A percentile compares a stretch with the other conserved stretches of the same genome.
Evolutionary conservation across 2,888 invertebrate species (phyloP).

Genomic region (Eilema griseolum): DNA sequence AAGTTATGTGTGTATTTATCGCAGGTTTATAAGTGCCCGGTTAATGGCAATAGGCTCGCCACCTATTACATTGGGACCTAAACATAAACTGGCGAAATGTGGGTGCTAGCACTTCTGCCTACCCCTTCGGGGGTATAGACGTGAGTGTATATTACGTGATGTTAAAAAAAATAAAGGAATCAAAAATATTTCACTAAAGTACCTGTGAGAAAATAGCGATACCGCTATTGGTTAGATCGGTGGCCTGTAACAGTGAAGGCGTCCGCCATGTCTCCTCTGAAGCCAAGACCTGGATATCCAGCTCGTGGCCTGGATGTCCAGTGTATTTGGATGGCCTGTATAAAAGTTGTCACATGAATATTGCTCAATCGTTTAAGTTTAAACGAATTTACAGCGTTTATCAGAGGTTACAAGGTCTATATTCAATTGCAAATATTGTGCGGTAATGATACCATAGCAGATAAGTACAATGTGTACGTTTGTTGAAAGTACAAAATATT

Average conservation of each 20-base stretch:
- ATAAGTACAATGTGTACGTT: neutral
- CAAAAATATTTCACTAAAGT: conserved; percentile 21
- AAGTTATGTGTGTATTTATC: too few species aligned
- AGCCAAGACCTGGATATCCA: conserved; percentile 92
- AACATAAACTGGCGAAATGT: too few species aligned
- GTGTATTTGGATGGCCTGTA: conserved; percentile 85
- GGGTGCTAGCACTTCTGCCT: too few species aligned
- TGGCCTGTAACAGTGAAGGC: conserved; percentile 92
- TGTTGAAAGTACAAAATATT: too few species aligned
- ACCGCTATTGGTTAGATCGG: conserved; percentile 89
- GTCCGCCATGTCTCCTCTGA: conserved; percentile 96
- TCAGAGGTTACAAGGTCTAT: neutral
- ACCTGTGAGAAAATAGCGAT: conserved; percentile 94
- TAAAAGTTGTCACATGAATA: neutral
- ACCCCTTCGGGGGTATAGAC: too few species aligned
- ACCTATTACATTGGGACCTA: too few species aligned
- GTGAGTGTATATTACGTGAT: too few species aligned
- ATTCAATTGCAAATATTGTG: neutral
- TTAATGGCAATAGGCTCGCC: too few species aligned
- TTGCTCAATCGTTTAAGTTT: neutral
- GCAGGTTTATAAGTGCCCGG: too few species aligned
- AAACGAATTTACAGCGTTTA: neutral
- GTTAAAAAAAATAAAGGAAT: too few species aligned
- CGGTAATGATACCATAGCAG: neutral
- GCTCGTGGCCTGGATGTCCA: conserved; percentile 88